Evolutionary conservation across 2,797 vertebrate genomes (phyloP).

Genomic region (Acomys russatus): DNA sequence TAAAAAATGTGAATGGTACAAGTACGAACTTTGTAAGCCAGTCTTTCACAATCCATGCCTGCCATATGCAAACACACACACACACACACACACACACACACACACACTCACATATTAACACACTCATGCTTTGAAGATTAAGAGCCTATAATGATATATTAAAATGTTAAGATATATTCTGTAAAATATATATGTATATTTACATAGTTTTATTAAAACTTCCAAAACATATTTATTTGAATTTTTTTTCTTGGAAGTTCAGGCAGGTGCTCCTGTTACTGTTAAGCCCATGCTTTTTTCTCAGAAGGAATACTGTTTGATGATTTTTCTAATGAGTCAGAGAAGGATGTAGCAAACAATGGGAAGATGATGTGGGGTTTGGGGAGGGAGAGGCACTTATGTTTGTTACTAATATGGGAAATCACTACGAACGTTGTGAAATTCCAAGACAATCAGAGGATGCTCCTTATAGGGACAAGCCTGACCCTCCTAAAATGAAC

Average conservation of each 20-base stretch:
- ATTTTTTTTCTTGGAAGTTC: background rate
- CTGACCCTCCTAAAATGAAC: background rate
- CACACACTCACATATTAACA: background rate
- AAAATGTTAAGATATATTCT: background rate
- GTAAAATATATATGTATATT: background rate
- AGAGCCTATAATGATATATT: background rate
- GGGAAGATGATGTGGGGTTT: background rate
- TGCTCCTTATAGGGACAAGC: background rate
- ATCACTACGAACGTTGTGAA: background rate
- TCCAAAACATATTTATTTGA: background rate
- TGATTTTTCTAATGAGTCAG: background rate
- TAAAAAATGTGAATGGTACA: background rate
- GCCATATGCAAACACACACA: background rate
- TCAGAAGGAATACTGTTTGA: background rate
- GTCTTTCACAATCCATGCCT: background rate
- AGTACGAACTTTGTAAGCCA: background rate
- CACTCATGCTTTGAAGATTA: background rate
- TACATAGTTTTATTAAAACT: background rate
- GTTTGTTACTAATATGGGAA: background rate
- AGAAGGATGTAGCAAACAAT: background rate
- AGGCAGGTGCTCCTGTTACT: background rate
- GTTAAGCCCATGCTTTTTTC: background rate
- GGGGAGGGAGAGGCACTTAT: background rate
- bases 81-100: background rate
- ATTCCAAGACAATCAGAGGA: conserved; percentile 34